These are phyloP conservation scores for Hafferia zeledoni DNA, from an alignment of 2,797 vertebrate genomes.

Conservation along the genomic window DNA sequence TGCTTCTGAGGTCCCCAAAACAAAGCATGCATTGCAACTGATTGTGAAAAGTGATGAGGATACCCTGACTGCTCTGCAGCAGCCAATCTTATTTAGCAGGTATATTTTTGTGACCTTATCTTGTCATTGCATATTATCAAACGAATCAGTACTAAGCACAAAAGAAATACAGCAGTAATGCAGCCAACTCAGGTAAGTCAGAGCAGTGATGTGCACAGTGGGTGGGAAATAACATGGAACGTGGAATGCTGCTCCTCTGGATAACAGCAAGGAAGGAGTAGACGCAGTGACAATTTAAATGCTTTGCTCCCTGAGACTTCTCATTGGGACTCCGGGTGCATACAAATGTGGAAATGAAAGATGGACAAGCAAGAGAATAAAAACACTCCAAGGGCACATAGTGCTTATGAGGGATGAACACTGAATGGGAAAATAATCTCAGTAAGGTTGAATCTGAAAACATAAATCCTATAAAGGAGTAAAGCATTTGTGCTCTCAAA, in stretches of 20 bases:
- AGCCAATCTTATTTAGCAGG: background rate
- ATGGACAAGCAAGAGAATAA: background rate
- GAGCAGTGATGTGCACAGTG: background rate
- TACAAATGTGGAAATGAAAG: conserved; percentile 25
- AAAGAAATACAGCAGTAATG: background rate
- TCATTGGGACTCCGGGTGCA: background rate
- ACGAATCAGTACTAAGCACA: background rate
- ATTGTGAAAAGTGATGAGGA: background rate
- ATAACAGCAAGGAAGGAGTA: background rate
- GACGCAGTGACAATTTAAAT: background rate
- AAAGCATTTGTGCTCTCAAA: background rate
- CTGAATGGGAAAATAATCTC: background rate
- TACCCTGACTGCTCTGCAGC: background rate
- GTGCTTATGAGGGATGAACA: background rate
- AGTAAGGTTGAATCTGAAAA: background rate
- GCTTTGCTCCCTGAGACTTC: background rate
- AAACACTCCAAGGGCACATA: background rate
- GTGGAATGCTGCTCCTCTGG: background rate
- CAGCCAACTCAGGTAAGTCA: background rate
- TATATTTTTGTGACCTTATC: background rate
- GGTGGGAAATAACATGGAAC: background rate
- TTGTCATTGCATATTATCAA: background rate
- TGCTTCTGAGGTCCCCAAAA: background rate
- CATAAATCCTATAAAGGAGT: background rate
- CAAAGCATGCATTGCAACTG: background rate